Percentiles rank a stretch among this genome's conserved stretches.
These are phyloP conservation scores for Donacobius atricapilla DNA, from an alignment of 2,113 vertebrate genomes.

Conservation along the genomic window DNA sequence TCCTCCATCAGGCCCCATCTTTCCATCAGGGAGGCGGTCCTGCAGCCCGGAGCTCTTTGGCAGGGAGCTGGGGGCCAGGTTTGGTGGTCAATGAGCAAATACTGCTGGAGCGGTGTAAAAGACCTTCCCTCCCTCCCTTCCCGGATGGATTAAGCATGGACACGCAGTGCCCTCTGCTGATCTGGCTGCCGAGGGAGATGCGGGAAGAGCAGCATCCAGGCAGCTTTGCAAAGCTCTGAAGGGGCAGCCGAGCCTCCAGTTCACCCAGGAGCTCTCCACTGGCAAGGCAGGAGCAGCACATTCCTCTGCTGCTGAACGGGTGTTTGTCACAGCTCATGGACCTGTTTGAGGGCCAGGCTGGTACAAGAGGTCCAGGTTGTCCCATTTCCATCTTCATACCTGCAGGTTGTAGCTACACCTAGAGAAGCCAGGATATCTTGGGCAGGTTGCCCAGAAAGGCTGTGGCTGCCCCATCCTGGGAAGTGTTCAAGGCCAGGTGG, in stretches of 20 bases:
- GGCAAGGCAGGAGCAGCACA: neutral
- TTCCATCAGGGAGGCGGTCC: neutral
- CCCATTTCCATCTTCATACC: neutral
- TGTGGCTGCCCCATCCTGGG: neutral
- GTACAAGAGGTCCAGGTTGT: neutral
- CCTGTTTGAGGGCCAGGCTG: neutral
- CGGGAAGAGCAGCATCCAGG: neutral
- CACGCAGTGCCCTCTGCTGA: slow-evolving; percentile 44
- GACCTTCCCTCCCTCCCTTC: neutral
- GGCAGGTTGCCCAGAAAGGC: neutral
- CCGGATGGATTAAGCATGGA: neutral
- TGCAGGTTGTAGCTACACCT: neutral
- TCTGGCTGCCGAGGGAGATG: neutral
- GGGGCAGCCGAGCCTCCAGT: neutral
- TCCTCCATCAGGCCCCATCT: neutral
- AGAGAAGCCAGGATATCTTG: neutral
- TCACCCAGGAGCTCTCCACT: neutral
- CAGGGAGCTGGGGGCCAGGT: neutral
- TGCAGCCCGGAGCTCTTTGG: neutral
- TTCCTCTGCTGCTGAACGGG: neutral
- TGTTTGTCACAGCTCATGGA: neutral
- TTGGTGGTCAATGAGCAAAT: neutral
- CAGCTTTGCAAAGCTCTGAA: neutral
- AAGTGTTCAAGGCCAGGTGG: neutral
- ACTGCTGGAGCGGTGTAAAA: neutral